These are phyloP conservation scores for Menura novaehollandiae DNA, from an alignment of 2,113 vertebrate genomes.

Conservation along the genomic window DNA sequence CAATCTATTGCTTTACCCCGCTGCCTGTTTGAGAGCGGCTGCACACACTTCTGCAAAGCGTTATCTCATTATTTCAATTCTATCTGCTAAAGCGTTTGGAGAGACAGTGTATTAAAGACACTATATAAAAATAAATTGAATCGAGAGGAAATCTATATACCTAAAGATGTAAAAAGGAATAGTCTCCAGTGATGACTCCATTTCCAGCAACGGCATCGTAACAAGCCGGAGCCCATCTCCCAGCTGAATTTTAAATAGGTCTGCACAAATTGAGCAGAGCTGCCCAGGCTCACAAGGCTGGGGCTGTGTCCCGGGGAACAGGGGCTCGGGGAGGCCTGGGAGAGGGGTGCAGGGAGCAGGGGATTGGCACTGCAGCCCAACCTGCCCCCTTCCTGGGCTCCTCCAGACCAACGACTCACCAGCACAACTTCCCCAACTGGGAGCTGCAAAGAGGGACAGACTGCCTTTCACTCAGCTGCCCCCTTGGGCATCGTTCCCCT, in stretches of 20 bases:
- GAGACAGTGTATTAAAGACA: slow-evolving; percentile 63
- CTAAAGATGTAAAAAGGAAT: slow-evolving; percentile 64
- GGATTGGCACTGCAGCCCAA: not conserved
- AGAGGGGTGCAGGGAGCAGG: not conserved
- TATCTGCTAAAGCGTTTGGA: slow-evolving; percentile 65
- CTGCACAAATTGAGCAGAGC: not conserved
- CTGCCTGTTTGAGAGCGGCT: not conserved
- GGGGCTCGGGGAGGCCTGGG: rapidly evolving
- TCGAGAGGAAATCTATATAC: slow-evolving; percentile 32
- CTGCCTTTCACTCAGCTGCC: not conserved
- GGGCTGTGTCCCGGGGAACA: not conserved
- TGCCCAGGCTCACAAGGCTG: not conserved
- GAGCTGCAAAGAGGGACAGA: not conserved
- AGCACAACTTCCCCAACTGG: not conserved
- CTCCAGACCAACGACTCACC: rapidly evolving
- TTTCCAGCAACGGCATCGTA: not conserved
- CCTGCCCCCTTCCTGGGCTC: not conserved
- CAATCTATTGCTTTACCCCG: not conserved
- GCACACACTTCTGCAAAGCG: slow-evolving; percentile 45
- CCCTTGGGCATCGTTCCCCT: not conserved
- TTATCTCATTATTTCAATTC: slow-evolving; percentile 68
- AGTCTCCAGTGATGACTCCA: slow-evolving; percentile 53
- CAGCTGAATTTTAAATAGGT: slow-evolving; percentile 57
- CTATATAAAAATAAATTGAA: slow-evolving; percentile 71
- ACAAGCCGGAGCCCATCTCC: not conserved